Evolutionary conservation across 2,888 invertebrate genomes (phyloP), one percentile per base, ranked within the genome.

Genomic region (Stenodema calcarata): DNA sequence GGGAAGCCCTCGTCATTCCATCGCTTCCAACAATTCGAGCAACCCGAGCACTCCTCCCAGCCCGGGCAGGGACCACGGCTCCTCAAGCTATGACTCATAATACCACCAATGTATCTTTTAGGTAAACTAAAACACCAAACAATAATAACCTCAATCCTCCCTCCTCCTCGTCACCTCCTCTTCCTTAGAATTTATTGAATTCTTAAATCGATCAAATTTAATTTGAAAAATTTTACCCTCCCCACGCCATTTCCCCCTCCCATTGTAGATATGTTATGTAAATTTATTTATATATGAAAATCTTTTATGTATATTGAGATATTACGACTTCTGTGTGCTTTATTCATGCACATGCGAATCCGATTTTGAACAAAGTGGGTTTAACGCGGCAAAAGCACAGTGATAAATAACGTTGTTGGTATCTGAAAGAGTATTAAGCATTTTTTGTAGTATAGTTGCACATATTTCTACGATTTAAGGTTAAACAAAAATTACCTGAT

Each of bases 1-100:
- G 89, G 92, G 92, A 87, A 94, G 94, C 91, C 95, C 95, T 70
- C 93, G 95, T 87, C 94, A 94, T 91, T 95, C 95, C 87, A 93
- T 95, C 90, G 94, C 94, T 87, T 95, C 95, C 88, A 95, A 95
- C 91, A 94, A 94, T 91, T 95, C 95, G 92, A 95, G 94, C 90
- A 95, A 94, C 91, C 92, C 94, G 89, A 95, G 95, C 89, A 95
- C 94, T 76, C 95, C 95, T 81, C 95, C 95, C 78, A 94, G 94
- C 90, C 94, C 94, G 87, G 93, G 94, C 89, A 93, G 94, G 88
- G 94, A 94, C 90, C 94, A 94, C 90, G 93, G 93, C 90, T 94
- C 94, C 90, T 94, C 94, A 80, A 94, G 94, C 90, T 94, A 94
- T 89, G 94, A 94, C 91, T 94, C 94, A 90, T 94, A 93, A 92